Percentiles rank a stretch among this genome's conserved stretches.
phyloP scores from a whole-genome alignment of 2,797 vertebrate species.

The Botia kubotai region DNA sequence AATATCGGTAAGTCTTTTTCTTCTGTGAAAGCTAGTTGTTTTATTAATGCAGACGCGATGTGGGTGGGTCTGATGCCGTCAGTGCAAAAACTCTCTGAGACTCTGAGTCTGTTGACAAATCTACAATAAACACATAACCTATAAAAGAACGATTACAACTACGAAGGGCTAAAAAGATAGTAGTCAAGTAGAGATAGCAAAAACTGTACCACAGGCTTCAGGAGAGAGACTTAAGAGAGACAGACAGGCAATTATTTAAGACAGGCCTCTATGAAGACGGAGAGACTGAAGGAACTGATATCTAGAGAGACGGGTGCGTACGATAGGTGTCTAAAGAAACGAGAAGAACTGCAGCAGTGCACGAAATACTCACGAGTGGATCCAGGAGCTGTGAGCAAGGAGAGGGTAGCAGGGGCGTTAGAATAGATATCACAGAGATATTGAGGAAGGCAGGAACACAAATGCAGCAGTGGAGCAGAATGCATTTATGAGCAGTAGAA shows the following conservation, averaged over 20 bases:
- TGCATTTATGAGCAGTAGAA: slow-evolving; percentile 5
- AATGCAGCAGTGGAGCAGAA: slow-evolving; percentile 2
- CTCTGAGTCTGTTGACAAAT: not conserved
- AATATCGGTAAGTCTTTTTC: not conserved
- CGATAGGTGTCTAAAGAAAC: slow-evolving; percentile 20
- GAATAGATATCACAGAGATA: slow-evolving; percentile 33
- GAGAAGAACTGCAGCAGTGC: slow-evolving; percentile 30
- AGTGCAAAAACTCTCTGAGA: slow-evolving; percentile 17
- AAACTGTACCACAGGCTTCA: not conserved
- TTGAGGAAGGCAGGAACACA: slow-evolving; percentile 42
- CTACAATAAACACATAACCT: not conserved
- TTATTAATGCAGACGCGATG: not conserved
- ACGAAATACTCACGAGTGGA: slow-evolving; percentile 61
- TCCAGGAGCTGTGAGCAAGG: slow-evolving; percentile 61
- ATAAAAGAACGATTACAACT: not conserved
- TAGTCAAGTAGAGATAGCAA: not conserved
- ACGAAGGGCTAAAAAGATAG: not conserved
- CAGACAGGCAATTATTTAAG: not conserved
- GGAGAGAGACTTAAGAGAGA: not conserved
- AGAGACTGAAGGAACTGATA: not conserved
- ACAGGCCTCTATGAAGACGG: slow-evolving; percentile 33
- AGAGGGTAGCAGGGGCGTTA: slow-evolving; percentile 55
- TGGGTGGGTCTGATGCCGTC: not conserved
- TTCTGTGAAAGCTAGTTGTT: not conserved
- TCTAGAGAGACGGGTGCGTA: slow-evolving; percentile 8